Evolutionary conservation across 1,140 invertebrate genomes (phyloP).

Genomic region (Cecropterus lyciades): DNA sequence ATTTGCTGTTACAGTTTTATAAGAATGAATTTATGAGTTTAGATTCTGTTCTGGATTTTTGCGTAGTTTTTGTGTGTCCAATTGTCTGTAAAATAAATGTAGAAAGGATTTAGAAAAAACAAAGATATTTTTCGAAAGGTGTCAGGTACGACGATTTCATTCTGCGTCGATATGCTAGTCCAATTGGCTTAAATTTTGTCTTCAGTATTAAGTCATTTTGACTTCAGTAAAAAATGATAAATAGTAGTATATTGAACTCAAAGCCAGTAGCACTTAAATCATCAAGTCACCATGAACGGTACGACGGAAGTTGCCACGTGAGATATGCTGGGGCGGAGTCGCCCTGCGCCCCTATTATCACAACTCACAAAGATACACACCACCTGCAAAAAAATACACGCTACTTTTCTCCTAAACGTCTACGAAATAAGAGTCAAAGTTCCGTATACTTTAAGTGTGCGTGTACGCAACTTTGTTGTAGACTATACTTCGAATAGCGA

Average conservation of each 20-base stretch:
- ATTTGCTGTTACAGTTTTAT: too few relatives aligned
- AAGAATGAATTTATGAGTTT: too few relatives aligned
- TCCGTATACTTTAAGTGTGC: neutral
- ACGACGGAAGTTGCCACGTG: constrained; percentile 45
- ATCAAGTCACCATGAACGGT: constrained; percentile 45
- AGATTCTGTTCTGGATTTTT: too few relatives aligned
- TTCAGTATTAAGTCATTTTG: too few relatives aligned
- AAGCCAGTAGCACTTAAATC: constrained; percentile 45
- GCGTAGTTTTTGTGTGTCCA: too few relatives aligned
- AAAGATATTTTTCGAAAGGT: too few relatives aligned
- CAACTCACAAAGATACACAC: neutral
- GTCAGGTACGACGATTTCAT: too few relatives aligned
- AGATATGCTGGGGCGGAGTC: constrained; percentile 47
- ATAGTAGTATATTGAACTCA: constrained; percentile 2
- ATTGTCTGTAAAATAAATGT: too few relatives aligned
- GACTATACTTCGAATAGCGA: constrained; percentile 8
- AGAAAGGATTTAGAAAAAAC: too few relatives aligned
- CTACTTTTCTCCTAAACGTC: neutral
- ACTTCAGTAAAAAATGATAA: neutral
- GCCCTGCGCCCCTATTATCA: constrained; percentile 32
- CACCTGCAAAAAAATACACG: neutral
- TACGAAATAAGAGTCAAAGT: constrained; percentile 13
- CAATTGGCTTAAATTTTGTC: too few relatives aligned
- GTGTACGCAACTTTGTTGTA: constrained; percentile 15
- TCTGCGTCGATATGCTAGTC: too few relatives aligned